Evolutionary conservation across 2,113 vertebrate genomes (phyloP), one percentile per base, ranked within the genome.

Genomic region (Boleophthalmus pectinirostris): DNA sequence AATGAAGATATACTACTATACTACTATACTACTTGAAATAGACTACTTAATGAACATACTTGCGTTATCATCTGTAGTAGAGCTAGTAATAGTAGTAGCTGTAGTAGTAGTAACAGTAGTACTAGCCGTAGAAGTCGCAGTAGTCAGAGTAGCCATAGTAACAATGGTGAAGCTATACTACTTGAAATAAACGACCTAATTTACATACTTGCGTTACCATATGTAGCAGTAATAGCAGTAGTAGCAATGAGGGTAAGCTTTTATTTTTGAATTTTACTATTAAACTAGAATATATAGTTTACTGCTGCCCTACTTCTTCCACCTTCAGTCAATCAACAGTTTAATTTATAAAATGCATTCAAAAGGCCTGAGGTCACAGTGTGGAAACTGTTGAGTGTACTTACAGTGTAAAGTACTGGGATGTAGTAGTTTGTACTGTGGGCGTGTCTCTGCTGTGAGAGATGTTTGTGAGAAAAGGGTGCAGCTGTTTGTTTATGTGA

Each of bases 401-500:
- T 18, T 5, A 57, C 13, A 25, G 29, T 51, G 9, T 15, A 66
- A 11, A 65, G 33, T 16, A 7, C 15, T 54, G 58, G 51, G 16
- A 10, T 35, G 24, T 21, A n/a, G 64, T 24, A 54, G 21, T 70
- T 74, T 79, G 78, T 69, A 21, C 65, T 68, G 56, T 86, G 79
- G 87, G 84, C 18, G 85, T 74, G 83, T 66, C 77, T 2, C 4
- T 29, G 33, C 25, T 33, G 24, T 33, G 58, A 33, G 14, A 18
- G 7, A 20, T 63, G 15, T 51, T 24, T 46, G 46, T 66, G 63
- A 20, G 24, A n/a, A 29, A 46, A 10, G 75, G 77, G 71, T 46
- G 57, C 53, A 25, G 70, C 61, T 45, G 46, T 67, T 18, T 76
- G 53, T 43, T 71, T 79, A 56, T 46, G 57, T 68, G 15, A 72